A percentile compares a stretch with the other conserved stretches of the same genome.
These are phyloP conservation scores for Phyllostomus discolor DNA, from an alignment of 2,113 vertebrate species.

Conservation along the genomic window DNA sequence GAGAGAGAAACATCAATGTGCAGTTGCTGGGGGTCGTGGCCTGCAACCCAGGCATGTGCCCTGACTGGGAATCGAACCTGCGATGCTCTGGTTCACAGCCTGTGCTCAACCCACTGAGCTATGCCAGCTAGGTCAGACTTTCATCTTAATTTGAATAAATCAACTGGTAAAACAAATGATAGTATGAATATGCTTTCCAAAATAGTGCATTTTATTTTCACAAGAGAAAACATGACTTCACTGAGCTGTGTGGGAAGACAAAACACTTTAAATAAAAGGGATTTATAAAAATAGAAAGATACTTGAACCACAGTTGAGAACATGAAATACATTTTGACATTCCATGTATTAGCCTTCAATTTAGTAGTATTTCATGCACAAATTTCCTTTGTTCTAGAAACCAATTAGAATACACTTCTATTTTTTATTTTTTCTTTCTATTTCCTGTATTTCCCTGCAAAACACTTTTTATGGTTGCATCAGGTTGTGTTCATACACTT, in stretches of 20 bases:
- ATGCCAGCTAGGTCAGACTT: neutral
- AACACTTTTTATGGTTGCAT: conserved; percentile 48
- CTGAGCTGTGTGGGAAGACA: neutral
- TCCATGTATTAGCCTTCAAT: conserved; percentile 21
- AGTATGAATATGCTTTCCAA: neutral
- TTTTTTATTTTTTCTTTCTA: conserved; percentile 43
- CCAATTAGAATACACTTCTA: conserved; percentile 50
- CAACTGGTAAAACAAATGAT: conserved; percentile 17
- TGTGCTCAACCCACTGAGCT: too few species aligned
- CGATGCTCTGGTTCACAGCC: too few species aligned
- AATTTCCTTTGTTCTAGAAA: conserved; percentile 35
- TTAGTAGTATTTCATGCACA: conserved; percentile 13
- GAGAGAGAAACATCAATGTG: too few species aligned
- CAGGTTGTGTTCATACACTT: conserved; percentile 40
- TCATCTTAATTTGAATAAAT: conserved; percentile 6
- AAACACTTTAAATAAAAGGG: conserved; percentile 5
- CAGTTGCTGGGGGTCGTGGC: too few species aligned
- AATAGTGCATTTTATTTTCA: conserved; percentile 18
- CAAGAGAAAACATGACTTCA: conserved; percentile 26
- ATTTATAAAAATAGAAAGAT: conserved; percentile 46
- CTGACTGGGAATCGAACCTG: too few species aligned
- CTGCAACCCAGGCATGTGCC: too few species aligned
- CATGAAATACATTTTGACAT: conserved; percentile 13
- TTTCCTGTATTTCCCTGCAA: conserved; percentile 48
- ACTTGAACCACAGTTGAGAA: conserved; percentile 22